Evolutionary conservation across 2,888 invertebrate species (phyloP), one percentile per base, ranked within the genome.

Genomic region (Clostera curtula): DNA sequence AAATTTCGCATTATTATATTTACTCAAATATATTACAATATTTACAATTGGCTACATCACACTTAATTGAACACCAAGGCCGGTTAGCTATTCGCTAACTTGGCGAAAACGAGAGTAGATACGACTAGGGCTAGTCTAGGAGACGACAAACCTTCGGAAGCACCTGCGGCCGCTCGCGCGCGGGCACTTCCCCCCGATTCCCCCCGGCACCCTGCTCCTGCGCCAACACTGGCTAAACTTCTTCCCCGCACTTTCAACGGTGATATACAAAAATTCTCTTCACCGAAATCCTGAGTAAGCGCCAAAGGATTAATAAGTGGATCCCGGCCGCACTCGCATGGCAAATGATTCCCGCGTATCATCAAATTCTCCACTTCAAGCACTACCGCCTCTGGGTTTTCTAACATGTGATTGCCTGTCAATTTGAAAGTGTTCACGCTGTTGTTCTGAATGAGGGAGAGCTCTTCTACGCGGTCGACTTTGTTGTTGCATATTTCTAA

Each of bases 241-340:
- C 90, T 87, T 1, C 93, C 93, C 43, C 94, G 93, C 41, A 92
- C 89, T 65, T 93, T 92, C 49, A 93, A 79, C 31, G 95, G 94
- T 9, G 93, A 93, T 59, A 95, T 93, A 79, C 95, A 95, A 67
- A 87, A 92, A 71, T 95, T 95, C 50, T 89, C 89, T 31, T 88
- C 86, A 34, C 89, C 83, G 56, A 93, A 93, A 33, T 90, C 89
- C 32, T 73, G 71, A 25, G 77, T 75, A 36, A 91, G 87, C 11
- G 90, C 91, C 39, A 94, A 76, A 17, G 93, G 91, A 37, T 92
- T 92, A 29, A 89, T 89, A 27, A 93, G 77, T 15, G 95, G 86
- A 31, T 91, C 89, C 55, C 92, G 91, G 48, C 93, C 93, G 58
- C 95, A 95, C 70, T 94, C 93, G 67, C 95, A 95, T 2, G 94